Conservation (phyloP, 2,113 vertebrate genomes). For the Ageneiosus marmoratus region DNA sequence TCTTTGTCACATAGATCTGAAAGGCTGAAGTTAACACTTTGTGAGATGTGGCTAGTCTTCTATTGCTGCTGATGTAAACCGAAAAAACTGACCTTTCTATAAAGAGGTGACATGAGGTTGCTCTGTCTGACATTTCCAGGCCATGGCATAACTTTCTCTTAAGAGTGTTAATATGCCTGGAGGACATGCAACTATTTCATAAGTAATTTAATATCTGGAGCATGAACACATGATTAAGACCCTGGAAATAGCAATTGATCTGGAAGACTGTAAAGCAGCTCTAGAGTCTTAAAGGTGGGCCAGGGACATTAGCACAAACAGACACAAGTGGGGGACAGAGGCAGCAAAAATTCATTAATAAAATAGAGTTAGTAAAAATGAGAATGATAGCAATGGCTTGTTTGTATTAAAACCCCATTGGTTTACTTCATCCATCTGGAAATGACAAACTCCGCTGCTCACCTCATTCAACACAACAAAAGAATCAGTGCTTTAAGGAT, state of each 20-base stretch:
- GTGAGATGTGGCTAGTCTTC: conserved; percentile 50
- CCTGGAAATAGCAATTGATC: conserved; percentile 38
- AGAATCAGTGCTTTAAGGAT: not conserved
- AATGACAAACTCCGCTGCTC: conserved; percentile 12
- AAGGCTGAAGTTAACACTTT: conserved; percentile 33
- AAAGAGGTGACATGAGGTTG: conserved; percentile 46
- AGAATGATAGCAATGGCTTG: not conserved
- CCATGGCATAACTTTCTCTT: conserved; percentile 24
- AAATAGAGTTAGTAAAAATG: not conserved
- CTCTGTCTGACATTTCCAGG: conserved; percentile 47
- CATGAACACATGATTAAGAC: conserved; percentile 41
- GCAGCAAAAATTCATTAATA: not conserved
- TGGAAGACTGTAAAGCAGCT: conserved; percentile 9
- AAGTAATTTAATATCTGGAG: conserved; percentile 59
- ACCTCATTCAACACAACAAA: conserved; percentile 24
- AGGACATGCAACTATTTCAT: conserved; percentile 55
- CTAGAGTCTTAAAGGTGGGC: conserved; percentile 5
- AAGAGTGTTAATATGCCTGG: conserved; percentile 36
- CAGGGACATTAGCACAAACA: conserved; percentile 8
- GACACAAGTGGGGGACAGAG: not conserved
- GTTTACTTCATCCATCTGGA: conserved; percentile 8
- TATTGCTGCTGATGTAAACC: conserved; percentile 52
- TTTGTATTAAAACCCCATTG: not conserved
- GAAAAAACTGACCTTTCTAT: conserved; percentile 57
- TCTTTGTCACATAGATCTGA: not conserved